A percentile compares a stretch with the other conserved stretches of the same genome.
These are phyloP conservation scores for Vollenhovia emeryi DNA, from an alignment of 1,140 invertebrate genomes.

Conservation along the genomic window DNA sequence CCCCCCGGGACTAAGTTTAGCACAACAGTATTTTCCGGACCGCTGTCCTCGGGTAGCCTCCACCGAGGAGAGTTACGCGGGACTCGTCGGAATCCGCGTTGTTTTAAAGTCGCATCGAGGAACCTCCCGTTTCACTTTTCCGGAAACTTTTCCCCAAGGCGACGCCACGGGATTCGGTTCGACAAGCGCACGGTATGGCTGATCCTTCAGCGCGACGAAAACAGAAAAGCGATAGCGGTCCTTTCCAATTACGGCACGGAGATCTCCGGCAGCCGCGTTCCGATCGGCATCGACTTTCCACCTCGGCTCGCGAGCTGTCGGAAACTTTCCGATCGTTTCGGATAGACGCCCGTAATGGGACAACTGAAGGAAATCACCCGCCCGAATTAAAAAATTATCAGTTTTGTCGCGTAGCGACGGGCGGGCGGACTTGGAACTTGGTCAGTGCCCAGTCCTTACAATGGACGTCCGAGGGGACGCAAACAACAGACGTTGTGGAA, in stretches of 20 bases:
- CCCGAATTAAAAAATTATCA: background rate
- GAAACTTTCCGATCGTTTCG: constrained; percentile 17
- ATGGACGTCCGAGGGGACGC: background rate
- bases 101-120: background rate
- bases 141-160: background rate
- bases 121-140: background rate
- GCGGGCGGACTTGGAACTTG: background rate
- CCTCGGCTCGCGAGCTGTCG: background rate
- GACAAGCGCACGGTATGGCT: background rate
- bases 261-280: background rate
- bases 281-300: background rate
- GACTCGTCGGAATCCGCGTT: background rate
- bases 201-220: background rate
- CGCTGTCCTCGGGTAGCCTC: background rate
- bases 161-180: background rate
- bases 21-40: constrained; percentile 32
- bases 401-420: background rate
- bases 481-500: background rate
- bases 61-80: constrained; percentile 9
- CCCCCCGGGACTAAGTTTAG: constrained; percentile 44
- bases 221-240: background rate
- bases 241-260: constrained; percentile 3
- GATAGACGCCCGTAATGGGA: background rate
- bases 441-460: background rate
- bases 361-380: background rate